Base-by-base conservation (phyloP, 2,888 invertebrate genomes). In the Fissipunctia ypsillon region DNA sequence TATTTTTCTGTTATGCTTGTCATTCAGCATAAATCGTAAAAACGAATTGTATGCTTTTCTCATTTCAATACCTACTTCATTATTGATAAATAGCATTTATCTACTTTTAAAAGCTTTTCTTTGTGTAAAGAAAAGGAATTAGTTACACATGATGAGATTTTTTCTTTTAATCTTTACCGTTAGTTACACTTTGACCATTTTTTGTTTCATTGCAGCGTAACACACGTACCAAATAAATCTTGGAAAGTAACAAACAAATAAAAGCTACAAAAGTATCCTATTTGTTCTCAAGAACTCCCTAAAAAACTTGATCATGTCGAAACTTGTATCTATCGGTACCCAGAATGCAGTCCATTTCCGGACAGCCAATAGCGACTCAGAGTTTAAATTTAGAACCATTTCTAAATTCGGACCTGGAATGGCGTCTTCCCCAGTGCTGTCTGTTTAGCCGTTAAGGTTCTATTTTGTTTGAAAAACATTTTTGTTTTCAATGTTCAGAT, bases 261-360 rank as follows among this genome's bases (percentile, higher is more conserved):
- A 54, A 75, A 73, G 60, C 63, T 52, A 71, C 25, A 65, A 70
- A 65, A 61, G 67, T 61, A 60, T 54, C 31, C 22, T 14, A 48
- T 71, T 61, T 82, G 83, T 84, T 83, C 75, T 78, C 63, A 74
- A 80, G 76, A 64, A 70, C 63, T 71, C 31, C 60, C 61, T 67
- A 79, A 85, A 86, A 85, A 82, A 78, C 71, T 72, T 69, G 68
- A 80, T 84, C 86, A 80, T 72, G 79, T 76, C 73, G 73, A 86
- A 87, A 85, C 86, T 87, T 84, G 87, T 90, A 89, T 86, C 85
- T 63, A 75, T 77, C 76, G 66, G 80, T 81, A 87, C 81, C 76
- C 83, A 89, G 90, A 92, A 93, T 92, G 91, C 90, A 87, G 86
- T 89, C 90, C 89, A 89, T 91, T 92, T 93, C 91, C 92, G 91